Evolutionary conservation across 2,797 vertebrate species (phyloP).

Genomic region (Anguilla obscura): DNA sequence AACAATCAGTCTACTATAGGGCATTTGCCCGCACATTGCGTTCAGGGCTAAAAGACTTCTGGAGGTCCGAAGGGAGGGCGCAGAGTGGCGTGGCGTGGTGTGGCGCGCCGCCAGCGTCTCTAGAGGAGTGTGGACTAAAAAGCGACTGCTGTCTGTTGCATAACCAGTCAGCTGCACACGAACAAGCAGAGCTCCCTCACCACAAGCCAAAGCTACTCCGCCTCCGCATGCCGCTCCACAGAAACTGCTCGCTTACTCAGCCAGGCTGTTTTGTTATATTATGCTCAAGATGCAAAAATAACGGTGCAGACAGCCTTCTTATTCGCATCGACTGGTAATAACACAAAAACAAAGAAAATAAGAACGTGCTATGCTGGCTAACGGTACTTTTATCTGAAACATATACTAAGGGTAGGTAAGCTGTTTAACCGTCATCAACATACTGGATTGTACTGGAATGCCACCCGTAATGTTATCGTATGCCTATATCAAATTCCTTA

Average conservation of each 20-base stretch:
- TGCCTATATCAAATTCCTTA: not conserved
- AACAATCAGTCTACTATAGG: not conserved
- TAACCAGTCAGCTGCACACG: slow-evolving; percentile 58
- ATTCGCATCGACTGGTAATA: not conserved
- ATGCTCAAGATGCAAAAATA: not conserved
- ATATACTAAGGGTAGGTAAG: not conserved
- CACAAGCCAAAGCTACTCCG: not conserved
- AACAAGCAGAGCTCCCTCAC: slow-evolving; percentile 25
- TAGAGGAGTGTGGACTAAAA: not conserved
- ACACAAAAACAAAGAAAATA: not conserved
- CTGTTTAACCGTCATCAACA: not conserved
- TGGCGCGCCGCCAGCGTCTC: not conserved
- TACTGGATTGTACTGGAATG: not conserved
- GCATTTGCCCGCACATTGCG: not conserved
- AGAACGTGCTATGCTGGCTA: not conserved
- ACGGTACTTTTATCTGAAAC: not conserved
- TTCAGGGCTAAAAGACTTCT: slow-evolving; percentile 13
- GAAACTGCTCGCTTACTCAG: not conserved
- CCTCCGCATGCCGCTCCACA: not conserved
- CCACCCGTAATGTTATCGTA: not conserved
- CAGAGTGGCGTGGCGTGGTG: not conserved
- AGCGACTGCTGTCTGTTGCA: slow-evolving; percentile 31
- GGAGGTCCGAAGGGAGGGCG: not conserved
- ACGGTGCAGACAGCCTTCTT: not conserved
- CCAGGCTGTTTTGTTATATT: not conserved